These are phyloP conservation scores for Brachypodius melanocephalos DNA, from an alignment of 2,113 vertebrate species.

Conservation along the genomic window DNA sequence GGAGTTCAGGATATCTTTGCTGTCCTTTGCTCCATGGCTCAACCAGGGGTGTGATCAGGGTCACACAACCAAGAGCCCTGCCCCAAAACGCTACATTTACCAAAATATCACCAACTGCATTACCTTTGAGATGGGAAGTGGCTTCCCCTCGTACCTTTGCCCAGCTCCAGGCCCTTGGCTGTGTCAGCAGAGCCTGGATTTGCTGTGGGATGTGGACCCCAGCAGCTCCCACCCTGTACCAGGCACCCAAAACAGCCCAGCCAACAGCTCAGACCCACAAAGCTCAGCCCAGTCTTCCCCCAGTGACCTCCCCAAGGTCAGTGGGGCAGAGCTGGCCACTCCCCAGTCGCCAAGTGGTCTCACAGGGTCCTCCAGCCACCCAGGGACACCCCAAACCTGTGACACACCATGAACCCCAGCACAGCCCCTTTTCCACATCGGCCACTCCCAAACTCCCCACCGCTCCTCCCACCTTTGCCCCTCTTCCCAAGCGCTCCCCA, in stretches of 20 bases:
- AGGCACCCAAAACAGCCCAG: not conserved
- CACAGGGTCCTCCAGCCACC: rapidly evolving
- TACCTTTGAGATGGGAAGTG: not conserved
- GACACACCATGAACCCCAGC: rapidly evolving
- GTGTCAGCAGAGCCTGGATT: not conserved
- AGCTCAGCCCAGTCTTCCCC: not conserved
- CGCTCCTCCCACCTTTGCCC: not conserved
- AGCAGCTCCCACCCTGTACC: not conserved
- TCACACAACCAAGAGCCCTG: not conserved
- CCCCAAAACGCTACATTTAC: rapidly evolving
- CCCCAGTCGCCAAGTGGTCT: not conserved
- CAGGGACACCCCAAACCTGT: not conserved
- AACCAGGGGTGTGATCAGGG: not conserved
- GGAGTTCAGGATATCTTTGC: not conserved
- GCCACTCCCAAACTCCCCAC: not conserved
- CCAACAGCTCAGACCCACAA: not conserved
- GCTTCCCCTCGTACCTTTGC: not conserved
- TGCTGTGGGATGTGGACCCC: not conserved
- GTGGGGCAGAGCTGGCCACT: not conserved
- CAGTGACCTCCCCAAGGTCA: not conserved
- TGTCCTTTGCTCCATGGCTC: not conserved
- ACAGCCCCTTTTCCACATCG: not conserved
- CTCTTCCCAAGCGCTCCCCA: conserved; percentile 6
- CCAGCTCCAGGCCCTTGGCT: not conserved
- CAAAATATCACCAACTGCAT: not conserved